These are phyloP conservation scores for Ganaspis sp. DNA, from an alignment of 1,140 invertebrate species.

Conservation along the genomic window DNA sequence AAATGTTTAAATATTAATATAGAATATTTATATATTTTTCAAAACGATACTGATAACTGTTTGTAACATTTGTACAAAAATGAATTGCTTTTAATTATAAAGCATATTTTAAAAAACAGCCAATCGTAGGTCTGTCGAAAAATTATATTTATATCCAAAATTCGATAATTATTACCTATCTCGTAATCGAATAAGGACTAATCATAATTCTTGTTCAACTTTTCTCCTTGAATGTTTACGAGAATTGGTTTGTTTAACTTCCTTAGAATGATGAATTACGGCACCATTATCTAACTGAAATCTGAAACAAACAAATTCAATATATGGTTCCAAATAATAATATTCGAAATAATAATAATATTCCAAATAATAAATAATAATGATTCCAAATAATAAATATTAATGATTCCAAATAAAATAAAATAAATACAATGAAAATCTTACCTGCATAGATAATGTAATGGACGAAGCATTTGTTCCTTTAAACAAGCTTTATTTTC, in stretches of 20 bases:
- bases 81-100: too few species aligned
- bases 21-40: too few species aligned
- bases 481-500: conserved; percentile 83
- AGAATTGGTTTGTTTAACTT: neutral
- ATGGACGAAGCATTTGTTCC: conserved; percentile 84
- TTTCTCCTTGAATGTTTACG: neutral
- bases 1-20: neutral
- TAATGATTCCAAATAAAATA: neutral
- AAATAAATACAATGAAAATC: too few species aligned
- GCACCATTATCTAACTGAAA: neutral
- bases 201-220: neutral
- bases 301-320: neutral
- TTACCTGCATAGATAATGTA: conserved; percentile 88
- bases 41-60: too few species aligned
- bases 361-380: too few species aligned
- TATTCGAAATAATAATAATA: too few species aligned
- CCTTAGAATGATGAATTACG: neutral
- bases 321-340: too few species aligned
- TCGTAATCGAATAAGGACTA: neutral
- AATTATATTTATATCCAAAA: too few species aligned
- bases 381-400: too few species aligned
- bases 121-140: too few species aligned
- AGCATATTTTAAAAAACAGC: too few species aligned
- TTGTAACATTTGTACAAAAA: too few species aligned
- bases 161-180: neutral